phyloP scores from a whole-genome alignment of 2,888 invertebrate species.

The Synergus laeviventris region DNA sequence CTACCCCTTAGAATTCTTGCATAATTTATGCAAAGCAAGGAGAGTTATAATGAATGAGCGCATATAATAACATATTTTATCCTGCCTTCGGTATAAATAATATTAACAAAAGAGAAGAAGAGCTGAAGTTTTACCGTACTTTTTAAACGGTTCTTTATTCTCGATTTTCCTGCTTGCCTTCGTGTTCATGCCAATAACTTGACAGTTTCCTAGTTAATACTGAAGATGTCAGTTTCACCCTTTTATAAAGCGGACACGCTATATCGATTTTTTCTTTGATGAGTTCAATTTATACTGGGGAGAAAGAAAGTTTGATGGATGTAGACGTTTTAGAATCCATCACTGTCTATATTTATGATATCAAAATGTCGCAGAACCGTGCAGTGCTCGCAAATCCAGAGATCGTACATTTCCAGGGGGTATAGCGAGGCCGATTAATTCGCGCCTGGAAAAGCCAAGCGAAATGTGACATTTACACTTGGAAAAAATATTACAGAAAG shows the following conservation, averaged over 20 bases:
- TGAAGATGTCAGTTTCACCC: constrained; percentile 22
- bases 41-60: constrained; percentile 3
- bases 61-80: background rate
- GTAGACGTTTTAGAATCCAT: constrained; percentile 15
- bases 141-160: background rate
- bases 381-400: background rate
- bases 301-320: constrained; percentile 30
- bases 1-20: constrained; percentile 14
- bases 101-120: background rate
- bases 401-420: background rate
- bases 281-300: constrained; percentile 9
- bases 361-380: background rate
- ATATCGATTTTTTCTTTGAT: constrained; percentile 17
- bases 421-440: constrained; percentile 21
- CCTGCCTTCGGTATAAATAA: background rate
- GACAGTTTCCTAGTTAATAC: constrained; percentile 23
- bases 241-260: background rate
- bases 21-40: constrained; percentile 10
- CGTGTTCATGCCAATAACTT: constrained; percentile 14
- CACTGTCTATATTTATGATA: constrained; percentile 19
- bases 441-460: background rate
- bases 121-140: background rate
- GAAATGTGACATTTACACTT: background rate
- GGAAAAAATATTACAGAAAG: background rate
- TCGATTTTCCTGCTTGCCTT: background rate